Conservation (phyloP, 2,797 vertebrate genomes). For the Tangara arthus region DNA sequence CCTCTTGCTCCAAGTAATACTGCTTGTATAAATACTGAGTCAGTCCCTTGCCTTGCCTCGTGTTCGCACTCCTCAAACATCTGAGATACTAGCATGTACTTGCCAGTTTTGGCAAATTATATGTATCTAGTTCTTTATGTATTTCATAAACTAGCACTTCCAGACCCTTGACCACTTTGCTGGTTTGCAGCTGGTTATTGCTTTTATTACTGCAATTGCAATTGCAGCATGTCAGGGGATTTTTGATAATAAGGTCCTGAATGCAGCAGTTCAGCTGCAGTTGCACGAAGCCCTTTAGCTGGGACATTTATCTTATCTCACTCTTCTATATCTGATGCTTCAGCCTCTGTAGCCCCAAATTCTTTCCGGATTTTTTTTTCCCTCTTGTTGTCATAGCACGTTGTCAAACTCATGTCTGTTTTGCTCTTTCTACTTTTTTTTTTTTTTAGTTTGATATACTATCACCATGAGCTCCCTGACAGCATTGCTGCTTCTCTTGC, state of each 20-base stretch:
- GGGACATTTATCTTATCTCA: constrained; percentile 39
- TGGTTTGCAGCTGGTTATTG: constrained; percentile 42
- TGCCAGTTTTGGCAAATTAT: constrained; percentile 61
- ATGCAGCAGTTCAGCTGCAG: not conserved
- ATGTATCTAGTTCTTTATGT: constrained; percentile 52
- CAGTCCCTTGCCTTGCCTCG: constrained; percentile 59
- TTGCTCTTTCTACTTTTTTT: constrained; percentile 51
- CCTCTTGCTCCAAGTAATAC: constrained; percentile 60
- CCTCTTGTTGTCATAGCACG: constrained; percentile 52
- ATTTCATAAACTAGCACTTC: constrained; percentile 10
- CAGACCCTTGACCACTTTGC: constrained; percentile 49
- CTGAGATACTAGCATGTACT: constrained; percentile 38
- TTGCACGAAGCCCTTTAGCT: constrained; percentile 16
- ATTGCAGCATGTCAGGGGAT: not conserved
- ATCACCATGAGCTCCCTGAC: constrained; percentile 60
- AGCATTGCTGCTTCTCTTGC: constrained; percentile 58
- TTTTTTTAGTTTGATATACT: constrained; percentile 54
- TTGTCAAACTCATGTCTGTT: constrained; percentile 67
- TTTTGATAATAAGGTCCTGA: constrained; percentile 36
- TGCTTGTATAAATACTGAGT: constrained; percentile 63
- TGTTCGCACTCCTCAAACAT: constrained; percentile 60
- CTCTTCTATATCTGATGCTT: constrained; percentile 54
- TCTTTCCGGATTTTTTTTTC: constrained; percentile 6
- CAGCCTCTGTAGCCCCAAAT: constrained; percentile 67
- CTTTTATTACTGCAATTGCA: constrained; percentile 15